phyloP scores from a whole-genome alignment of 2,888 invertebrate genomes.

The Spicauda simplicius region DNA sequence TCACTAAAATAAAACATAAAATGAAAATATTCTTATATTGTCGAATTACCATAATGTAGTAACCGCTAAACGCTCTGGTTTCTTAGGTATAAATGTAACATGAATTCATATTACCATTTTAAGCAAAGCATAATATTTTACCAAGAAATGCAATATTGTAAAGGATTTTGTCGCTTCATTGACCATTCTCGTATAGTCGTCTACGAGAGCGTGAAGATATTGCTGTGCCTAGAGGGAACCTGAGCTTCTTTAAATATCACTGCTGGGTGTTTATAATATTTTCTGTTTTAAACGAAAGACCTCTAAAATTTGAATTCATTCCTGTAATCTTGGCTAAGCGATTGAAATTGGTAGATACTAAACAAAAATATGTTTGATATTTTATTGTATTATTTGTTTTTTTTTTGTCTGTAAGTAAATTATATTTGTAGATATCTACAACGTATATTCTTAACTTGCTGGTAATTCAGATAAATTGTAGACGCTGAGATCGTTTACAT shows the following conservation, averaged over 20 bases:
- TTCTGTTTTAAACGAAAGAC: background rate
- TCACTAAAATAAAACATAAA: too few relatives aligned
- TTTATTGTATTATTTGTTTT: too few relatives aligned
- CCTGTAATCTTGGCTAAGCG: too few relatives aligned
- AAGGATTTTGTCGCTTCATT: conserved; percentile 22
- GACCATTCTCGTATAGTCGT: conserved; percentile 14
- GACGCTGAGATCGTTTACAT: too few relatives aligned
- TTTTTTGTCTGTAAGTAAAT: too few relatives aligned
- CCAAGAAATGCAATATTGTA: conserved; percentile 16
- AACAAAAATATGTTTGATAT: too few relatives aligned
- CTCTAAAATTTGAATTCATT: too few relatives aligned
- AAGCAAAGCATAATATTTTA: background rate
- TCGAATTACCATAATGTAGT: too few relatives aligned
- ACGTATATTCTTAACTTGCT: background rate
- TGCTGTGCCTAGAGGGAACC: background rate
- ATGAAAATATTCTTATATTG: too few relatives aligned
- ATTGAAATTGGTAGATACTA: too few relatives aligned
- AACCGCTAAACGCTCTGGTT: too few relatives aligned
- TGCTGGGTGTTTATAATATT: background rate
- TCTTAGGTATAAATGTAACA: background rate
- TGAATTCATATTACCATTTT: background rate
- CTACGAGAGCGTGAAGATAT: conserved; percentile 15
- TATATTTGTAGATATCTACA: too few relatives aligned
- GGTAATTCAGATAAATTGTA: background rate
- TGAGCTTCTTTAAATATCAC: conserved; percentile 1